These are phyloP conservation scores for Apamea epomidion DNA, from an alignment of 2,888 invertebrate species.

Conservation along the genomic window DNA sequence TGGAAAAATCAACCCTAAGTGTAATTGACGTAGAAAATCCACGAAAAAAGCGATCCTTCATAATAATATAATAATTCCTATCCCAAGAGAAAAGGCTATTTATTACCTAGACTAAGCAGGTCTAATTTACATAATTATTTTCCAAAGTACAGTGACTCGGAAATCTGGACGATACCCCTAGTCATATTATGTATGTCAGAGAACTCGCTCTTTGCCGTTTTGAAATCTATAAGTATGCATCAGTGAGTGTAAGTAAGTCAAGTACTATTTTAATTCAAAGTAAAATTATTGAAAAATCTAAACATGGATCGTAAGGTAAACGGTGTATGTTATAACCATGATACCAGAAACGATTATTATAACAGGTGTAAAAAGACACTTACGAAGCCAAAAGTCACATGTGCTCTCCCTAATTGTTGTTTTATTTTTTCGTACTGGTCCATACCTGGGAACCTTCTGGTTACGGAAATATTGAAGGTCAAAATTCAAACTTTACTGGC, in stretches of 20 bases:
- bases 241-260: background rate
- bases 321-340: background rate
- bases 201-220: background rate
- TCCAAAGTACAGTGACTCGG: background rate
- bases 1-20: too few relatives aligned
- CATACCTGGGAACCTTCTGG: too few relatives aligned
- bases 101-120: background rate
- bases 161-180: background rate
- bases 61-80: background rate
- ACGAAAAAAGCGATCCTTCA: background rate
- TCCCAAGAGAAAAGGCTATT: background rate
- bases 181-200: background rate
- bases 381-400: too few relatives aligned
- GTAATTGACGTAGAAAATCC: background rate
- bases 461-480: too few relatives aligned
- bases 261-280: background rate
- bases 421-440: too few relatives aligned
- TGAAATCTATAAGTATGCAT: background rate
- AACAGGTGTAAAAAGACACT: background rate
- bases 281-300: background rate
- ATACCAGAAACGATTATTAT: background rate
- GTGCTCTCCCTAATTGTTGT: too few relatives aligned
- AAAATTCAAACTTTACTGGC: too few relatives aligned
- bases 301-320: background rate
- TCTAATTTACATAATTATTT: background rate